A percentile compares a stretch with the other conserved stretches of the same genome.
phyloP scores from a whole-genome alignment of 2,113 vertebrate species.

The Hemiscyllium ocellatum region DNA sequence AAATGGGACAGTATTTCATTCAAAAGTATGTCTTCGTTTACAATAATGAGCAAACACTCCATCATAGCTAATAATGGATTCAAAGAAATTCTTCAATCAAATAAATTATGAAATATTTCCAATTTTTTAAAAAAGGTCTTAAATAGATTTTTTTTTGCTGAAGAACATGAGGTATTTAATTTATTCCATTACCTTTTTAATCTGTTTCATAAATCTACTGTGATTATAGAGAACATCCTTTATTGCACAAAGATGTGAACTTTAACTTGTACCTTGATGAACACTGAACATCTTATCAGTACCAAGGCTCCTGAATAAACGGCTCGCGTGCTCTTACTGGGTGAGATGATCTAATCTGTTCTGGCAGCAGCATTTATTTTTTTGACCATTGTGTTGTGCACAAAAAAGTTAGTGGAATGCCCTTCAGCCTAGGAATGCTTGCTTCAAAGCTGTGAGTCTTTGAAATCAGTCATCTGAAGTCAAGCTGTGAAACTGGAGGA shows the following conservation, averaged over 20 bases:
- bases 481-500: neutral
- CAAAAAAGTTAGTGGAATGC: neutral
- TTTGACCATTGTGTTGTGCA: neutral
- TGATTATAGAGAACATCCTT: neutral
- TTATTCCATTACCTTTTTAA: neutral
- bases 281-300: neutral
- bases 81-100: neutral
- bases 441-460: neutral
- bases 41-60: neutral
- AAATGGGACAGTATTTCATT: neutral
- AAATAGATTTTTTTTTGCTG: neutral
- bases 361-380: neutral
- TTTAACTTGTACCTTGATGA: neutral
- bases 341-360: neutral
- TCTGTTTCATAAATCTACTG: conserved; percentile 2
- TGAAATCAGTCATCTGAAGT: neutral
- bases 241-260: neutral
- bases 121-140: neutral
- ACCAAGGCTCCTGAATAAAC: neutral
- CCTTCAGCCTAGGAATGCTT: neutral
- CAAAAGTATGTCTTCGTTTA: neutral
- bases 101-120: conserved; percentile 18
- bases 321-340: neutral
- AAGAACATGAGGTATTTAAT: neutral
- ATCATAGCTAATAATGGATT: neutral